Conservation (phyloP, 2,113 vertebrate genomes). For the Dissostichus mawsoni region DNA sequence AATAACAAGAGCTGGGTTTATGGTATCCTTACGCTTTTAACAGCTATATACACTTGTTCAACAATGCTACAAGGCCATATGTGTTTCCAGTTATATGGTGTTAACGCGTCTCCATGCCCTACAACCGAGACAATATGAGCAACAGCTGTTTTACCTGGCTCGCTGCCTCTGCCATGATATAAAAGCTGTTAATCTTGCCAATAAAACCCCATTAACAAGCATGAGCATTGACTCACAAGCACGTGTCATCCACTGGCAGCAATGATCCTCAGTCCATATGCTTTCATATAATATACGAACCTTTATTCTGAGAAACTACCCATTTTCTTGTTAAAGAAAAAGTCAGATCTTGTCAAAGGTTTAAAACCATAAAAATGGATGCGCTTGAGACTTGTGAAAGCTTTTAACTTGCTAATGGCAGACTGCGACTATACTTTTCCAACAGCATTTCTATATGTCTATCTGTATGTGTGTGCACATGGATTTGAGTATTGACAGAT, state of each 20-base stretch:
- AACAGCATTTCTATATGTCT: constrained; percentile 12
- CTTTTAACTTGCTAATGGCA: constrained; percentile 47
- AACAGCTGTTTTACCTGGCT: constrained; percentile 81
- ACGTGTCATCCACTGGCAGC: constrained; percentile 65
- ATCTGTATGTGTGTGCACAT: constrained; percentile 19
- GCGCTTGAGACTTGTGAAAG: constrained; percentile 53
- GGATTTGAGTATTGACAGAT: constrained; percentile 10
- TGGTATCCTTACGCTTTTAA: constrained; percentile 36
- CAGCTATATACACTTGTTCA: constrained; percentile 40
- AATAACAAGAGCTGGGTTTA: constrained; percentile 28
- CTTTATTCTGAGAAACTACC: constrained; percentile 19
- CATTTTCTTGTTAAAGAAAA: constrained; percentile 6
- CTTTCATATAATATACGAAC: constrained; percentile 44
- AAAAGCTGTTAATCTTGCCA: constrained; percentile 80
- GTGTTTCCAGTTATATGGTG: constrained; percentile 67
- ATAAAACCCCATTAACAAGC: constrained; percentile 81
- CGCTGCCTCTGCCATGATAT: constrained; percentile 77
- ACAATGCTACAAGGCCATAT: constrained; percentile 55
- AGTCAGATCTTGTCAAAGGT: constrained; percentile 16
- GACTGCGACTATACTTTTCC: constrained; percentile 18
- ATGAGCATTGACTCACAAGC: constrained; percentile 72
- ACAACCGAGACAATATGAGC: constrained; percentile 76
- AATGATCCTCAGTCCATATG: constrained; percentile 56
- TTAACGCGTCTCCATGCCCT: constrained; percentile 70
- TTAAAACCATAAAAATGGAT: constrained; percentile 25